Evolutionary conservation across 1,140 invertebrate genomes (phyloP).

Genomic region (Drosophila repletoides): DNA sequence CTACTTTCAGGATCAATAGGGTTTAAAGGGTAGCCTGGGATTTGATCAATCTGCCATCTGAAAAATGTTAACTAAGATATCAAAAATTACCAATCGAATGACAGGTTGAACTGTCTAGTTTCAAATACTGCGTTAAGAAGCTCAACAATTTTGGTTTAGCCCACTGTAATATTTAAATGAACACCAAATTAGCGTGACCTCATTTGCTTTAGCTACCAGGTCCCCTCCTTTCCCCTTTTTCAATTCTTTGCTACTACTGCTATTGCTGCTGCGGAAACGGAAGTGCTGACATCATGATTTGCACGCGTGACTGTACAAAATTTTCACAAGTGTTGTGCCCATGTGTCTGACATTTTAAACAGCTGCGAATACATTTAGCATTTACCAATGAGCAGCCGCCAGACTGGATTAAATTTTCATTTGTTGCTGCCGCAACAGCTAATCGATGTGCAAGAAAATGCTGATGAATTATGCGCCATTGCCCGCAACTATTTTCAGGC

Average conservation of each 20-base stretch:
- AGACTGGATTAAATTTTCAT: slow-evolving; percentile 62
- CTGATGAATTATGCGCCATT: slow-evolving; percentile 52
- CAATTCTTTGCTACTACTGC: neutral
- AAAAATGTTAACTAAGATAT: too few relatives aligned
- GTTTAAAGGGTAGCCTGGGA: too few relatives aligned
- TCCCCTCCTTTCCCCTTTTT: neutral
- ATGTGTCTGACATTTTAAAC: slow-evolving; percentile 67
- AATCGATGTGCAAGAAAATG: slow-evolving; percentile 56
- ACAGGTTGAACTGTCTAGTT: too few relatives aligned
- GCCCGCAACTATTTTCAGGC: slow-evolving; percentile 84
- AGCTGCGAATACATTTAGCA: too few relatives aligned
- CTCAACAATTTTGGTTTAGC: too few relatives aligned
- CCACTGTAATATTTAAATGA: slow-evolving; percentile 57
- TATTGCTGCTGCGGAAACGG: slow-evolving; percentile 63
- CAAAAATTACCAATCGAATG: too few relatives aligned
- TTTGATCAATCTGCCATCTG: too few relatives aligned
- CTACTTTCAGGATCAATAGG: too few relatives aligned
- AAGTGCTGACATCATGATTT: slow-evolving; percentile 80
- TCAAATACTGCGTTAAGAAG: too few relatives aligned
- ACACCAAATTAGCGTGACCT: slow-evolving; percentile 65
- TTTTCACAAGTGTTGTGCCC: slow-evolving; percentile 44
- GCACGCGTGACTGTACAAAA: slow-evolving; percentile 76
- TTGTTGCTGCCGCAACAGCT: slow-evolving; percentile 15
- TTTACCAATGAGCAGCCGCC: slow-evolving; percentile 15
- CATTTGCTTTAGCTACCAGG: slow-evolving; percentile 38